Percentiles rank a stretch among this genome's conserved stretches.
These are phyloP conservation scores for Pempheris klunzingeri DNA, from an alignment of 2,797 vertebrate genomes.

Conservation along the genomic window DNA sequence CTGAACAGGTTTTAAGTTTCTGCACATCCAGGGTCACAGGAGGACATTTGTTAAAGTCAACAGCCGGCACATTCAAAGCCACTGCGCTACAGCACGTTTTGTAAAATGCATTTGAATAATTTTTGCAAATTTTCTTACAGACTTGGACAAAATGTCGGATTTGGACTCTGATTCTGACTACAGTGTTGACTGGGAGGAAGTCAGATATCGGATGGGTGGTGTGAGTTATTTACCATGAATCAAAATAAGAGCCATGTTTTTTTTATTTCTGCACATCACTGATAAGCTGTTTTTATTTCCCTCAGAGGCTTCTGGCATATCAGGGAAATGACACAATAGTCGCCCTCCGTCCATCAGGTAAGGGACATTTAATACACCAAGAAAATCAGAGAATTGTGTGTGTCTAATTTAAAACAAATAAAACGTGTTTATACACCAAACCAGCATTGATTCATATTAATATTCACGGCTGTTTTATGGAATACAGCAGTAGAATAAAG, in stretches of 20 bases:
- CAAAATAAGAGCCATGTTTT: rapidly evolving
- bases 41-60: background rate
- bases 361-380: background rate
- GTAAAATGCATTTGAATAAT: background rate
- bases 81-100: background rate
- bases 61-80: background rate
- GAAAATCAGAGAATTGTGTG: too few species aligned
- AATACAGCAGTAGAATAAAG: too few species aligned
- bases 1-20: background rate
- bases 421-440: too few species aligned
- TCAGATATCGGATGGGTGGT: rapidly evolving
- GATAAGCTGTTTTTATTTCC: background rate
- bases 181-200: rapidly evolving
- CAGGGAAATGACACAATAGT: background rate
- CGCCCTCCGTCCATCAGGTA: slow-evolving; percentile 53
- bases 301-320: background rate
- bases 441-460: background rate
- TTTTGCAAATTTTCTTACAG: slow-evolving; percentile 37
- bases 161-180: slow-evolving; percentile 52
- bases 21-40: background rate
- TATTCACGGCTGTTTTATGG: too few species aligned
- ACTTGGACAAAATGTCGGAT: slow-evolving; percentile 65
- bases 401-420: too few species aligned
- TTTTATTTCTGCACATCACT: background rate
- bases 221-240: slow-evolving; percentile 43